phyloP scores from a whole-genome alignment of 1,140 invertebrate genomes.

The Pomacea maculata region DNA sequence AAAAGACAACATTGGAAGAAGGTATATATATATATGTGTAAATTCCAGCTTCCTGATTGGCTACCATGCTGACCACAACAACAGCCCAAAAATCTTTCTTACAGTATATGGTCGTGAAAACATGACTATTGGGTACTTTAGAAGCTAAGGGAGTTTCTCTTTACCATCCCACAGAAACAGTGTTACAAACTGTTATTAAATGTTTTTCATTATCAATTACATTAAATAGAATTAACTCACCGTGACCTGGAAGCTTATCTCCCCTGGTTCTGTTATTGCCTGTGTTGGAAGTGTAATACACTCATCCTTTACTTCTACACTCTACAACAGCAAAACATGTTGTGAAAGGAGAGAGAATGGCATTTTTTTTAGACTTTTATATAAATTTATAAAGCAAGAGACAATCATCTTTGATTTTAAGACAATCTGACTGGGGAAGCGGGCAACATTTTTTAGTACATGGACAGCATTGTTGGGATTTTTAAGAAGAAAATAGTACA shows the following conservation, averaged over 20 bases:
- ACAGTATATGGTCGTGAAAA: background rate
- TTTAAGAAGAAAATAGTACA: no score
- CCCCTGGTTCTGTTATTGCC: conserved; percentile 23
- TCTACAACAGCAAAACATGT: conserved; percentile 5
- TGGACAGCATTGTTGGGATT: no score
- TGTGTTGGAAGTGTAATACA: conserved; percentile 23
- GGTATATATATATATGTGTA: no score
- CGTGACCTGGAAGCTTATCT: conserved; percentile 17
- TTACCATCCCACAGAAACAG: background rate
- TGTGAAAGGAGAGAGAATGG: no score
- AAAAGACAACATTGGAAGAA: no score
- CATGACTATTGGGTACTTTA: background rate
- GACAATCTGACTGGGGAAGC: no score
- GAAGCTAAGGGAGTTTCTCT: background rate
- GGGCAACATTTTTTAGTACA: no score
- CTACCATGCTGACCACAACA: background rate
- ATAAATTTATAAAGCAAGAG: no score
- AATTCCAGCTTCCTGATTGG: background rate
- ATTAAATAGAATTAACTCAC: conserved; percentile 18
- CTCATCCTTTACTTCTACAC: conserved; percentile 27
- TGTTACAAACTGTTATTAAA: background rate
- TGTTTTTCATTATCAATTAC: background rate
- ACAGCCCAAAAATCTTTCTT: background rate
- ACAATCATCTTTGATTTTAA: no score
- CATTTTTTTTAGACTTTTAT: no score